A percentile compares a stretch with the other conserved stretches of the same genome.
These are phyloP conservation scores for Podarcis muralis DNA, from an alignment of 2,113 vertebrate genomes.

Conservation along the genomic window DNA sequence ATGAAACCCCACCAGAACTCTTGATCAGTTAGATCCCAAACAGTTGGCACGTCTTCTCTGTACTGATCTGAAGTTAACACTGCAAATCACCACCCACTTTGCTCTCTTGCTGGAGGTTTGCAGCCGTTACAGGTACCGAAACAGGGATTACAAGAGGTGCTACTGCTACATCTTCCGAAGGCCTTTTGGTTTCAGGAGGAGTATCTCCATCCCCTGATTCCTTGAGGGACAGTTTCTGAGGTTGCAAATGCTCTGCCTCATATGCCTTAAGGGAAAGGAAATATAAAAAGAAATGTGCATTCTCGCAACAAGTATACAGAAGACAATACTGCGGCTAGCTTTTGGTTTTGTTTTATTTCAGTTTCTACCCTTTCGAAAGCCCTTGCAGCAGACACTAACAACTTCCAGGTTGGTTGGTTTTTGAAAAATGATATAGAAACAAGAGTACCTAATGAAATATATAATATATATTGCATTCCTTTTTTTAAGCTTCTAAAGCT, in stretches of 20 bases:
- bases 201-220: slow-evolving; percentile 10
- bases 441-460: not conserved
- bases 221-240: slow-evolving; percentile 25
- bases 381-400: not conserved
- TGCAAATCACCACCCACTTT: slow-evolving; percentile 35
- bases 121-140: slow-evolving; percentile 52
- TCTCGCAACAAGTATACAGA: not conserved
- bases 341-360: not conserved
- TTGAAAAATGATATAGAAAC: not conserved
- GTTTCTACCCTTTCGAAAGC: not conserved
- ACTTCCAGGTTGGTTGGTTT: too few relatives aligned
- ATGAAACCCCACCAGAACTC: not conserved
- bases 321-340: too few relatives aligned
- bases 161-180: not conserved
- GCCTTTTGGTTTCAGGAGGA: slow-evolving; percentile 21
- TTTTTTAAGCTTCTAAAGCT: not conserved
- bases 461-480: not conserved
- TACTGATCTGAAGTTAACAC: not conserved
- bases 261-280: slow-evolving; percentile 20
- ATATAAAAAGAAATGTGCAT: not conserved
- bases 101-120: not conserved
- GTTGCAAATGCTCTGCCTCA: slow-evolving; percentile 39
- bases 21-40: too few relatives aligned
- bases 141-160: slow-evolving; percentile 61
- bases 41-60: not conserved